phyloP scores from a whole-genome alignment of 2,888 invertebrate species.

The Neria commutata region DNA sequence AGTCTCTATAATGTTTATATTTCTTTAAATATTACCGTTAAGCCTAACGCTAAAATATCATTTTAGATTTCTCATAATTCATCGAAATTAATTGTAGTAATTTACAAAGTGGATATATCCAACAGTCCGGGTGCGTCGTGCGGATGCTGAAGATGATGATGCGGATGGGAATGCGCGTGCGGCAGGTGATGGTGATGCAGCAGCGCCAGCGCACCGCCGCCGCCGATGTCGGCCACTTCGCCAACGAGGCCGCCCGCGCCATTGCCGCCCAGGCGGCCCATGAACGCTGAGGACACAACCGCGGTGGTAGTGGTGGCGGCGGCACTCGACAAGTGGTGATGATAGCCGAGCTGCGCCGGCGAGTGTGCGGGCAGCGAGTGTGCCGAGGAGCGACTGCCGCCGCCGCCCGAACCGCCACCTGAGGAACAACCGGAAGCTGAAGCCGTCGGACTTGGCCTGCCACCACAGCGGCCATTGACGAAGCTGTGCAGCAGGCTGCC shows the following conservation, averaged over 20 bases:
- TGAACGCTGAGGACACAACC: conserved; percentile 36
- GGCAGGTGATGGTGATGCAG: conserved; percentile 44
- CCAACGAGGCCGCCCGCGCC: conserved; percentile 25
- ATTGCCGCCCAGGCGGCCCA: conserved; percentile 33
- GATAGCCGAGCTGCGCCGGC: conserved; percentile 42
- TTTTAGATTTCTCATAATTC: conserved; percentile 26
- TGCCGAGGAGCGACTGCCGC: conserved; percentile 54
- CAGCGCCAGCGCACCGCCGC: conserved; percentile 30
- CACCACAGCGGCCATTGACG: conserved; percentile 40
- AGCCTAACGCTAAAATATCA: conserved; percentile 27
- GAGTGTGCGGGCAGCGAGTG: conserved; percentile 55
- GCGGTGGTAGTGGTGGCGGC: conserved; percentile 38
- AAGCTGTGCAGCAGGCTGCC: conserved; percentile 25
- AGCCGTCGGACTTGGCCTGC: conserved; percentile 57
- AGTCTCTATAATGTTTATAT: background rate
- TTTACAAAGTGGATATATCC: conserved; percentile 62
- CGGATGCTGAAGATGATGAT: conserved; percentile 38
- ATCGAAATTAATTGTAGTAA: no score
- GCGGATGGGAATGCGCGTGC: conserved; percentile 35
- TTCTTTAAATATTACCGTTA: conserved; percentile 47
- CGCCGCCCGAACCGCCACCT: conserved; percentile 23
- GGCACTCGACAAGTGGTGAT: conserved; percentile 20
- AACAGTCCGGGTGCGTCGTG: conserved; percentile 54
- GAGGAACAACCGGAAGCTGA: conserved; percentile 42
- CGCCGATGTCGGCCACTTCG: conserved; percentile 29